A percentile compares a stretch with the other conserved stretches of the same genome.
Evolutionary conservation across 2,797 vertebrate species (phyloP).

Genomic region (Ctenochaetus hawaiiensis): DNA sequence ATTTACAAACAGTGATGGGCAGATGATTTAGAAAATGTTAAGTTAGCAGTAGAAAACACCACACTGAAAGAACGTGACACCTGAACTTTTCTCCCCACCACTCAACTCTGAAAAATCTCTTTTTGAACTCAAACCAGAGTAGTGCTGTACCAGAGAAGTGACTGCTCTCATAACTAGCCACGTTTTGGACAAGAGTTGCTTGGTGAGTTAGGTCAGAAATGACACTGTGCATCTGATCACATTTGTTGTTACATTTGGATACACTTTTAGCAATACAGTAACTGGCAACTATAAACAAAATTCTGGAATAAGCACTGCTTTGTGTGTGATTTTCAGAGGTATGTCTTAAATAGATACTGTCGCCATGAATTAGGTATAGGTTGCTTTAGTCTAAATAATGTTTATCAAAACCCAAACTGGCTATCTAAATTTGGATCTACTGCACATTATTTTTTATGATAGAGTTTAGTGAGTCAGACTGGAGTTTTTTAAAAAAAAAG

Average conservation of each 20-base stretch:
- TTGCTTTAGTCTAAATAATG: neutral
- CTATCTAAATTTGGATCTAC: neutral
- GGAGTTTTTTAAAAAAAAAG: neutral
- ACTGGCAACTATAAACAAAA: too few species aligned
- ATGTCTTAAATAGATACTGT: neutral
- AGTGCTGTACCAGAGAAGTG: neutral
- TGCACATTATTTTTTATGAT: neutral
- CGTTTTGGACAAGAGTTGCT: too few species aligned
- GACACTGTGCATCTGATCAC: too few species aligned
- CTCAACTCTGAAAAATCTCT: neutral
- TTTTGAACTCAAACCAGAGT: neutral
- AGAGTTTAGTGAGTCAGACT: conserved; percentile 3
- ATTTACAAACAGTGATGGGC: too few species aligned
- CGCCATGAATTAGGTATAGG: neutral
- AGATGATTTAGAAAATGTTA: too few species aligned
- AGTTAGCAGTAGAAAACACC: too few species aligned
- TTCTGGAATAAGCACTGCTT: too few species aligned
- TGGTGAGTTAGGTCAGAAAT: too few species aligned
- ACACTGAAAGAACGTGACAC: neutral
- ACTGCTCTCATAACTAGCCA: too few species aligned
- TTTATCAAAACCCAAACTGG: neutral
- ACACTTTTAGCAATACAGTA: too few species aligned
- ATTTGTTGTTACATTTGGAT: too few species aligned
- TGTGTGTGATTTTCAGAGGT: too few species aligned
- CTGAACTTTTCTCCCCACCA: neutral